Conservation (phyloP, 2,113 vertebrate genomes). For the Nesogale talazaci region DNA sequence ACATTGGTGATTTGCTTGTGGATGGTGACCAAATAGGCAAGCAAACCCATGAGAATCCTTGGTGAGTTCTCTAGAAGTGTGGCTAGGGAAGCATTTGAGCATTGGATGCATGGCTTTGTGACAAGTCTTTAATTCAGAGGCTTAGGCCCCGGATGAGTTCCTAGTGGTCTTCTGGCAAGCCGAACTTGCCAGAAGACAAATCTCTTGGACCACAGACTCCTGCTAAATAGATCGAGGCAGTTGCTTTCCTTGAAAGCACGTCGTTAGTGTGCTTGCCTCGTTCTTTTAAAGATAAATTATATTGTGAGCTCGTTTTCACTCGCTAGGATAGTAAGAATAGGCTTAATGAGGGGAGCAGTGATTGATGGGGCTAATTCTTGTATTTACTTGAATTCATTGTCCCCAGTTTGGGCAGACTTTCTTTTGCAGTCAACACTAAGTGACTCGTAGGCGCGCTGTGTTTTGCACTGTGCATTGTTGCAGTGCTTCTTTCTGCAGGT, state of each 20-base stretch:
- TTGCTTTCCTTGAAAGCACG: background rate
- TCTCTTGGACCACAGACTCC: background rate
- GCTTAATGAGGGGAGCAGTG: background rate
- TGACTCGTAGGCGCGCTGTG: background rate
- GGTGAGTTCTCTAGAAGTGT: background rate
- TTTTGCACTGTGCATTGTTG: rapidly evolving
- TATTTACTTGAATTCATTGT: conserved; percentile 14
- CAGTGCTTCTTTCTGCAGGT: background rate
- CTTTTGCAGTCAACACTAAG: background rate
- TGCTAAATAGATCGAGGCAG: background rate
- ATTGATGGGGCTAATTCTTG: background rate
- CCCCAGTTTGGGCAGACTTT: background rate
- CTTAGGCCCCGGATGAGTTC: background rate
- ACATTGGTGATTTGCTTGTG: background rate
- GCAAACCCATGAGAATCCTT: background rate
- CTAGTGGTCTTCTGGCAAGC: background rate
- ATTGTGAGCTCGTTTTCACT: background rate
- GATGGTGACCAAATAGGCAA: background rate
- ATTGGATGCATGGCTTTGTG: background rate
- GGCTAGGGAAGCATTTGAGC: background rate
- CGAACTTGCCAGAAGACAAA: conserved; percentile 25
- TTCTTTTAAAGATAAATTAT: conserved; percentile 26
- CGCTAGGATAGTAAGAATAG: background rate
- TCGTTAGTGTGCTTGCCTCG: background rate
- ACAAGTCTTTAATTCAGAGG: background rate